Evolutionary conservation across 1,140 invertebrate species (phyloP), one percentile per base, ranked within the genome.

Genomic region (Aplysia californica): DNA sequence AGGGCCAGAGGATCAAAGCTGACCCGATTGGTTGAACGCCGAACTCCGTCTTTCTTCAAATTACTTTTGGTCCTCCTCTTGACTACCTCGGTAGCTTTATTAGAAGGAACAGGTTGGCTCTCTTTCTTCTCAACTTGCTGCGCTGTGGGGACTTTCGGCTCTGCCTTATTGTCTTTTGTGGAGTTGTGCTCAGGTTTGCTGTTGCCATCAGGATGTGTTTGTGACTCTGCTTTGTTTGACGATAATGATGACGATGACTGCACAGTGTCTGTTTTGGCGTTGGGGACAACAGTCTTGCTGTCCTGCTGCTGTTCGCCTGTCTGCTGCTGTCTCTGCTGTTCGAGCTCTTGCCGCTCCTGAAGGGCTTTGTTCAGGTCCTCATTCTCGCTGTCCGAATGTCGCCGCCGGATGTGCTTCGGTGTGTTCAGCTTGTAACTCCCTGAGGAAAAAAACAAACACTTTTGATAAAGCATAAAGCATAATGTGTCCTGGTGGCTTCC

Each of bases 1-100:
- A 99, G 91, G 2, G 98, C 98, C 69, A 99, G 91, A 15, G 98
- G 98, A 92, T 99, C 98, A 88, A 99, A 99, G 87, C 96, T 98
- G 15, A 99, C 98, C 80, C 96, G 73, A 38, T 84, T 84, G 6
- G 67, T 75, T 1, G 59, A 75, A 58, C 56, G 33, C 44, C 82
- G 84, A 5, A 72, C 78, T 15, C 79, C 77, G 18, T 72, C 74
- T 65, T 65, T 71, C 64, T 83, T 86, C 72, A 87, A 78, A 78
- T 86, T 86, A 26, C 85, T 84, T 77, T 88, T 88, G 58, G 81
- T 84, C 56, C 74, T 78, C 50, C 65, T 64, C 29, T 59, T 35
- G 31, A 72, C 67, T 21, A 33, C 50, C 31, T 69, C 67, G 20
- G 3, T 36, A 20, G 21, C 59, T n/a, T n/a, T n/a, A n/a, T n/a